Evolutionary conservation across 2,888 invertebrate species (phyloP), one percentile per base, ranked within the genome.

Genomic region (Callimorpha dominula): DNA sequence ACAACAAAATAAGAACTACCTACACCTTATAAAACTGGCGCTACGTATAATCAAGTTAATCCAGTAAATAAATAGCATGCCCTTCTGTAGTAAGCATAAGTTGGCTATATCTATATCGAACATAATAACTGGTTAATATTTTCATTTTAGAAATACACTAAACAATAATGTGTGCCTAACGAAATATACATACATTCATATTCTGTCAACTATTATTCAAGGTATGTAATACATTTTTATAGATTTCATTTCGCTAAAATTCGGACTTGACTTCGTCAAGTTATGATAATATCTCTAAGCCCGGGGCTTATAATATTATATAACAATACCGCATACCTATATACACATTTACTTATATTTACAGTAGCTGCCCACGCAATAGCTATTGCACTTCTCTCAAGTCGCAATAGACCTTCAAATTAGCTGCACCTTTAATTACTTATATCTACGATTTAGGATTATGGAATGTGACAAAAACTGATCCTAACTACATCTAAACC

Each of bases 401-500:
- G 20, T 68, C 68, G 65, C 66, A 75, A 65, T 62, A 68, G 46
- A 46, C 65, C 6, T 94, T 93, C 94, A 93, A 93, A 95, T 90
- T 88, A 91, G 91, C 91, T 91, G 90, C 89, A 87, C 88, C 90
- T 87, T 88, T 75, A 88, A 82, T 86, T 90, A 31, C 31, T 31
- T 31, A 89, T 80, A 65, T 85, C 85, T 90, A 90, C 82, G 78
- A 84, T 88, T 88, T 88, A 88, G 85, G 85, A 79, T 82, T 82
- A 93, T 94, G 95, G 95, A 95, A 95, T 95, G 95, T 95, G 89
- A 90, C 84, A 89, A 89, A 85, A 88, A 88, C 77, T 76, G 78
- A 79, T 78, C 78, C 79, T 88, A 89, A 87, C 86, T 90, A 91
- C 90, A 86, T 90, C 90, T 93, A 87, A 91, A 90, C 84, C 81